Evolutionary conservation across 2,797 vertebrate species (phyloP), one percentile per base, ranked within the genome.

Genomic region (Leuciscus waleckii): DNA sequence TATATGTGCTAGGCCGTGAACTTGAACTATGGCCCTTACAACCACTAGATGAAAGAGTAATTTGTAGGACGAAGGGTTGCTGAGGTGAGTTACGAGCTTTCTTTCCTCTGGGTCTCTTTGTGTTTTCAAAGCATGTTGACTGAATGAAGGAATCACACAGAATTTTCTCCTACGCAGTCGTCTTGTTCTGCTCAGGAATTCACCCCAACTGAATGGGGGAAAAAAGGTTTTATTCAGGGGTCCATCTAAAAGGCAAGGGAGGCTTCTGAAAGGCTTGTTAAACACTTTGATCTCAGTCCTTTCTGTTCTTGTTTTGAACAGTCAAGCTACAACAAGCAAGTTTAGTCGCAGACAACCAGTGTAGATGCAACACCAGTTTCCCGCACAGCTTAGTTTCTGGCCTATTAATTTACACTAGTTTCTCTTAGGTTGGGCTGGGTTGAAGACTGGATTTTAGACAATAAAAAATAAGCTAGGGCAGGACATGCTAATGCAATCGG

Each of bases 61-160:
- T 79, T 84, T 84, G 83, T 79, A 79, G 67, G 37, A 61, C 14
- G 67, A 35, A 46, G 76, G 51, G 67, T 71, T 84, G 39, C 21
- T 37, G 29, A 76, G 65, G 13, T 49, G 75, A 84, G 37, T 78
- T 84, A 56, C 1, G 5, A 77, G 63, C 26, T 84, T 78, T 58
- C 65, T 84, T 78, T 78, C 51, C 82, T 78, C 75, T 84, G 75
- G 76, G 83, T 84, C 51, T 61, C 76, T 84, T 84, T 84, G 67
- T 79, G 26, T 43, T 84, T 84, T 70, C 65, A 78, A 78, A 84
- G 74, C 19, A 56, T 29, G 1, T 4, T 26, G 51, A 61, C 29
- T 84, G 75, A 84, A 79, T 84, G 39, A 79, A 79, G 51, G 67
- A 61, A 83, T 75, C 58, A 21, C 1, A 29, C 7, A 74, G 69